Base-by-base conservation (phyloP, 2,888 invertebrate genomes). In the Yponomeuta evonymella region DNA sequence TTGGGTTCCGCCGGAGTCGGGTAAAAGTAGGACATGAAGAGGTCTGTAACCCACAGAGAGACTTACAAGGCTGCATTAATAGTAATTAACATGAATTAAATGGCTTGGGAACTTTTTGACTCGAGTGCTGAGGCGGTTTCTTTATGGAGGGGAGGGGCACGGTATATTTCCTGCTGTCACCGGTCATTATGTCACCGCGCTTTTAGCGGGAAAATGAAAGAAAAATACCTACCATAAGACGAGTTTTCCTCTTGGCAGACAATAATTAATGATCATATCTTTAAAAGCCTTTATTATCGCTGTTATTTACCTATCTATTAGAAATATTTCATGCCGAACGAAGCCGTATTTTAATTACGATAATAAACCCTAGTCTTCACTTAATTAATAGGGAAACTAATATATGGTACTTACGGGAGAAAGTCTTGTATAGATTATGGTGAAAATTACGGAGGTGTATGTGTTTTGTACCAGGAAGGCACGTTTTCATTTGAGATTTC, bases 51-150 rank as follows among this genome's bases (percentile, higher is more conserved):
- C 8, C 8, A 8, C 43, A 43, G 9, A 5, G 43, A 43, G 43
- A 43, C 43, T 8, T 8, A 8, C 3, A 43, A 43, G 43, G 43
- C 43, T 43, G 43, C 43, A 9, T 43, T 43, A 8, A 43, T 78
- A 78, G 80, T 81, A 78, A 81, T 83, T 82, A 81, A 81, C 80
- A 80, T 80, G 82, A 84, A 83, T 85, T 81, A 83, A 82, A 84
- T 80, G 80, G 78, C 81, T 82, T 79, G 80, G 80, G 81, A 80
- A 78, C 78, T 75, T 80, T 75, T 79, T 78, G 76, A 68, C 68
- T 74, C 79, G 78, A 82, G 83, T 83, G 79, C 79, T 15, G 78
- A 81, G 79, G 79, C 82, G 79, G 81, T 84, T 82, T 84, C 79
- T 79, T 77, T 79, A 79, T 81, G 80, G 76, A 77, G 80, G 83